Base-by-base conservation (phyloP, 1,140 invertebrate species). In the Schlechtendalia chinensis region DNA sequence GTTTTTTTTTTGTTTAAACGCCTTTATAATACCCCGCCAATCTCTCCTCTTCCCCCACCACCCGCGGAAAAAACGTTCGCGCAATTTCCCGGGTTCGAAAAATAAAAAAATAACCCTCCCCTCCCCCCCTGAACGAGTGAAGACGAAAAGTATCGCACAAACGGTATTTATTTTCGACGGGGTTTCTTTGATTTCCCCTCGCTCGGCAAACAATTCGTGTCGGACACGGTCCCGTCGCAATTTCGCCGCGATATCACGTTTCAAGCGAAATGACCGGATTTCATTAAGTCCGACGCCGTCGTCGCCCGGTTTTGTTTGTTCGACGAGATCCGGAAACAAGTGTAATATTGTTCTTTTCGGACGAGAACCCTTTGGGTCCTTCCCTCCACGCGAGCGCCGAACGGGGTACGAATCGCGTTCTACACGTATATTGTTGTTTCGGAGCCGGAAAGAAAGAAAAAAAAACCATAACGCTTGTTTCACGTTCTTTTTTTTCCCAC, bases 191-290 rank as follows among this genome's bases (percentile, higher is more conserved):
- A 69, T 69, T 69, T 69, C 67, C 47, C 24, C 67, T 54, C 69
- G 53, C 19, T 54, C 5, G n/a, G n/a, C 50, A 69, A 50, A 69
- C 67, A 50, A 1, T 39, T n/a, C 16, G 50, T n/a, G n/a, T 32
- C 17, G 27, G 17, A 32, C 61, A 53, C 50, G 47, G n/a, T 32
- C 56, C 58, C 58, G 14, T 22, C 29, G 58, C 58, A 45, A 39
- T 50, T 50, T 39, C 27, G 16, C 27, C 8, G 11, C 16, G 8
- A 27, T 79, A 63, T 79, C 58, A n/a, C 58, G 22, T 79, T 79
- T 63, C 75, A 63, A 79, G 32, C 27, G 71, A 39, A 74, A 59
- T 79, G 75, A 79, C 75, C 75, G 58, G 75, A 79, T 79, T 79
- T 79, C 75, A 79, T 79, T 63, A 79, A 63, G 58, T 79, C 58